Evolutionary conservation across 2,113 vertebrate genomes (phyloP).

Genomic region (Brevimyrus niger): DNA sequence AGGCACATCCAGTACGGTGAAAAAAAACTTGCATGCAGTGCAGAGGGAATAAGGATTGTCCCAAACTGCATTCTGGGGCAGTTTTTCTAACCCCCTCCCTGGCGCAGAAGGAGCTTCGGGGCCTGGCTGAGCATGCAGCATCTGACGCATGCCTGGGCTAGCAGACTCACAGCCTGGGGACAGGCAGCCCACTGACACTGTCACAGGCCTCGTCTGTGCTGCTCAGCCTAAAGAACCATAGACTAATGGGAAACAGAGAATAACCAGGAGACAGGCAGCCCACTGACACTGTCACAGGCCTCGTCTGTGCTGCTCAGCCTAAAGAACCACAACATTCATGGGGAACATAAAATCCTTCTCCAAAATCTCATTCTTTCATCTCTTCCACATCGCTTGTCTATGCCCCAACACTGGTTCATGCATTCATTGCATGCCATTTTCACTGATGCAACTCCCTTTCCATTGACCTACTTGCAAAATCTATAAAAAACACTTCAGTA

Average conservation of each 20-base stretch:
- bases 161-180: neutral
- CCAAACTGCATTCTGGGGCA: neutral
- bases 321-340: neutral
- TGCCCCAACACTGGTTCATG: too few species aligned
- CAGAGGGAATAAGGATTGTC: neutral
- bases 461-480: too few species aligned
- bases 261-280: neutral
- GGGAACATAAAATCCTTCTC: too few species aligned
- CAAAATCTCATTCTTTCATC: too few species aligned
- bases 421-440: too few species aligned
- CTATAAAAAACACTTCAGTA: too few species aligned
- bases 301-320: neutral
- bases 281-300: neutral
- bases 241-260: neutral
- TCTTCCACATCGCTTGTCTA: too few species aligned
- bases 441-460: too few species aligned
- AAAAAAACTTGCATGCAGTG: neutral
- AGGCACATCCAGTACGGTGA: neutral
- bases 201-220: neutral
- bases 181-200: neutral
- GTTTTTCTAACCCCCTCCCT: neutral
- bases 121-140: neutral
- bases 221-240: neutral
- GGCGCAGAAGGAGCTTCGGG: neutral
- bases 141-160: neutral